Conservation (phyloP, 2,113 vertebrate genomes). For the Lichenostomus cassidix region DNA sequence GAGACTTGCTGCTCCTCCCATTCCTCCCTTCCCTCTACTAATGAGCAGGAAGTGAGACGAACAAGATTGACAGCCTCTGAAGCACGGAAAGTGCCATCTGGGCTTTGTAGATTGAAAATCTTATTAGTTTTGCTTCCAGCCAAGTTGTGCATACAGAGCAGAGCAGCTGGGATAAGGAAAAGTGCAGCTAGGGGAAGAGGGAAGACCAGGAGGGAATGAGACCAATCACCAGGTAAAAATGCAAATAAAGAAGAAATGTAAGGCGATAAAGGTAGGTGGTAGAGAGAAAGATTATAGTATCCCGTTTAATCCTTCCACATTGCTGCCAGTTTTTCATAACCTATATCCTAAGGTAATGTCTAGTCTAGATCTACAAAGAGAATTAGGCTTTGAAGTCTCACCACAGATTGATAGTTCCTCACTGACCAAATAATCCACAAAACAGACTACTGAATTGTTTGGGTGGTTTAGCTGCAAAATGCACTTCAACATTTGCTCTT, state of each 20-base stretch:
- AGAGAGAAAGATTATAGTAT: not conserved
- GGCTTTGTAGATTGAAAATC: slow-evolving; percentile 65
- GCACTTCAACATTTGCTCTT: not conserved
- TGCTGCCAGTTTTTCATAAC: not conserved
- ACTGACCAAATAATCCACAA: not conserved
- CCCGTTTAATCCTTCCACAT: not conserved
- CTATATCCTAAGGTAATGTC: not conserved
- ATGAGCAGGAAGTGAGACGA: slow-evolving; percentile 54
- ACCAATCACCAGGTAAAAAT: not conserved
- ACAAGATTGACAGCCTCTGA: slow-evolving; percentile 58
- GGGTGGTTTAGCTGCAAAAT: not conserved
- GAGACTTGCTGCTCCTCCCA: not conserved
- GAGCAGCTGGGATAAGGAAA: not conserved
- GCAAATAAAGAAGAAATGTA: not conserved
- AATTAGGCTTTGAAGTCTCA: not conserved
- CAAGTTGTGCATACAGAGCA: not conserved
- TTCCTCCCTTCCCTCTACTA: slow-evolving; percentile 21
- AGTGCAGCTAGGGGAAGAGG: not conserved
- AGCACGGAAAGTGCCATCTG: slow-evolving; percentile 24
- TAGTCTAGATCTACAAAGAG: not conserved
- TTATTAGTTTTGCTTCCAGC: slow-evolving; percentile 48
- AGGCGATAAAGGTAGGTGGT: not conserved
- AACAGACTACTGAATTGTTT: not conserved
- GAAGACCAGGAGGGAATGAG: not conserved
- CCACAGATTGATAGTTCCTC: not conserved